Conservation (phyloP, 2,888 invertebrate species). For the Oligia fasciuncula region DNA sequence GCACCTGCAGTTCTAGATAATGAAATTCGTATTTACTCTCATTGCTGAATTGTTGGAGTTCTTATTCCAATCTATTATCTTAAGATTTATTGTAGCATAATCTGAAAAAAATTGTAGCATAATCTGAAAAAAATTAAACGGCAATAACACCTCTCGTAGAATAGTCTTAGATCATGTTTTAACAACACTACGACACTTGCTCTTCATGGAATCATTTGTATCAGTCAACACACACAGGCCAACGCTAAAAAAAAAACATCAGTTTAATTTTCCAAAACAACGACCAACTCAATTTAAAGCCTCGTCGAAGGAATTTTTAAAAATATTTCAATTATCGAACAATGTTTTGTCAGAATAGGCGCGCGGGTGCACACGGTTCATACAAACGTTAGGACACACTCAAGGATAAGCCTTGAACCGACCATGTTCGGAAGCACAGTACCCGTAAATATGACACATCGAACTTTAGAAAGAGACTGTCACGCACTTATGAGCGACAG, state of each 20-base stretch:
- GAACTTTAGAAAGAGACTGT: not conserved
- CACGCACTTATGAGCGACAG: not conserved
- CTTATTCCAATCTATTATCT: not conserved
- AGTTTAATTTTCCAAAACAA: slow-evolving; percentile 1
- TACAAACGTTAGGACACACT: slow-evolving; percentile 42
- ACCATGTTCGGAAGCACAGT: not conserved
- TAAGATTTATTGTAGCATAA: not conserved
- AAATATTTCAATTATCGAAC: slow-evolving; percentile 23
- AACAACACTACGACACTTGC: too few species aligned
- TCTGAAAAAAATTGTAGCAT: not conserved
- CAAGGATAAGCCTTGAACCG: slow-evolving; percentile 4
- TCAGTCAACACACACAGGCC: not conserved
- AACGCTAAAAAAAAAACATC: not conserved
- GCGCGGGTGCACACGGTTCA: slow-evolving; percentile 21
- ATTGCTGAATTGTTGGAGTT: not conserved
- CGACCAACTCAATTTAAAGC: slow-evolving; percentile 19
- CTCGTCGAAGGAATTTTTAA: slow-evolving; percentile 12
- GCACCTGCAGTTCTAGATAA: not conserved
- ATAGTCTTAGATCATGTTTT: not conserved
- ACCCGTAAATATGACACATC: not conserved
- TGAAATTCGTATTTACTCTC: not conserved
- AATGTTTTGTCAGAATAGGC: slow-evolving; percentile 46
- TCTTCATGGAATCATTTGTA: too few species aligned
- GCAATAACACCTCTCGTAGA: not conserved
- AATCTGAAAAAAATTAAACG: not conserved